phyloP scores from a whole-genome alignment of 1,140 invertebrate genomes.

The Aphidius ervi region DNA sequence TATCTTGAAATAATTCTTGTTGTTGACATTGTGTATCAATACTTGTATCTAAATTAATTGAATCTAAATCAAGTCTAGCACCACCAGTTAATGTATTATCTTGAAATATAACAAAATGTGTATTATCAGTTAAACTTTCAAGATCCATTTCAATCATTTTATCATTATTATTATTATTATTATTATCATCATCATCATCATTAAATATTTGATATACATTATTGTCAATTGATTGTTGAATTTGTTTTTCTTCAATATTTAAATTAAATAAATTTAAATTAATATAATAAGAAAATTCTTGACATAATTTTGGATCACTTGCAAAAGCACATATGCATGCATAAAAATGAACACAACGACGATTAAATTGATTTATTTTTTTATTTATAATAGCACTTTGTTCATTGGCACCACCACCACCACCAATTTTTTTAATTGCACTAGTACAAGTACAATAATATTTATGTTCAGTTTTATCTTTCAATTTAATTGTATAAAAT shows the following conservation, averaged over 20 bases:
- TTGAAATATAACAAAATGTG: slow-evolving; percentile 46
- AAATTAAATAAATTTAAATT: slow-evolving; percentile 47
- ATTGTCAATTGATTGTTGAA: slow-evolving; percentile 15
- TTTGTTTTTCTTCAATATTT: slow-evolving; percentile 36
- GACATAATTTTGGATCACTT: slow-evolving; percentile 63
- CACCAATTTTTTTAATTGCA: slow-evolving; percentile 54
- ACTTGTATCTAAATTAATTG: slow-evolving; percentile 42
- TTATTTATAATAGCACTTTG: slow-evolving; percentile 31
- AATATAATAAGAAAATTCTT: slow-evolving; percentile 70
- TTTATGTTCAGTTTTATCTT: slow-evolving; percentile 56
- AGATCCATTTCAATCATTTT: slow-evolving; percentile 7
- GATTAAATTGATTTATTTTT: slow-evolving; percentile 28
- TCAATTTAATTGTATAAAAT: slow-evolving; percentile 58
- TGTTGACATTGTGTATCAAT: slow-evolving; percentile 38
- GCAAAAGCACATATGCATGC: slow-evolving; percentile 76
- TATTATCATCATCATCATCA: not conserved
- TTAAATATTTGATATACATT: slow-evolving; percentile 26
- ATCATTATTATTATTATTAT: not conserved
- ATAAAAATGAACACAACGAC: slow-evolving; percentile 62
- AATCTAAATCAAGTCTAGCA: slow-evolving; percentile 40
- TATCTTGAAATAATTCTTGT: slow-evolving; percentile 38
- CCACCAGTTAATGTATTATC: slow-evolving; percentile 39
- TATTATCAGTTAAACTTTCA: slow-evolving; percentile 28
- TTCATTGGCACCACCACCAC: slow-evolving; percentile 16
- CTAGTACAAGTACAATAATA: slow-evolving; percentile 62